Evolutionary conservation across 2,888 invertebrate species (phyloP).

Genomic region (Drosophila limbata): DNA sequence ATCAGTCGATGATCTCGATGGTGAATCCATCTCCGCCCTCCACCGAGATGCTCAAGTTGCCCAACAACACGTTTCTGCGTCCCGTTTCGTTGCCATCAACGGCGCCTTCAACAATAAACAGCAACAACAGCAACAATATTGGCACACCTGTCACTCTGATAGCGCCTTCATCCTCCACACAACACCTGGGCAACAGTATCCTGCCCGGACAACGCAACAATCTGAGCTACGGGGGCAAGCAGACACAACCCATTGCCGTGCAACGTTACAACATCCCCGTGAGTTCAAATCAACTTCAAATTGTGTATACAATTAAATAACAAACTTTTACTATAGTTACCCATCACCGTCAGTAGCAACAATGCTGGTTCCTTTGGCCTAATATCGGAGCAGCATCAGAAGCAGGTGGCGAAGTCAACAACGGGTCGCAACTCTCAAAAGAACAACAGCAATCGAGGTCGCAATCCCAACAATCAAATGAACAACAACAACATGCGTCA

Average conservation of each 20-base stretch:
- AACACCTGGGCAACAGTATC: constrained; percentile 43
- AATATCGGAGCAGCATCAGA: constrained; percentile 62
- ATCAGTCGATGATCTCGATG: constrained; percentile 52
- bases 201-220: constrained; percentile 51
- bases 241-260: constrained; percentile 63
- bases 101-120: constrained; percentile 34
- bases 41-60: constrained; percentile 79
- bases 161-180: constrained; percentile 45
- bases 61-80: constrained; percentile 82
- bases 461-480: constrained; percentile 29
- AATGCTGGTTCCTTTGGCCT: constrained; percentile 49
- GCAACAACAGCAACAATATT: constrained; percentile 37
- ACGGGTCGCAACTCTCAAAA: constrained; percentile 49
- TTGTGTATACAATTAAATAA: not conserved
- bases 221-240: constrained; percentile 40
- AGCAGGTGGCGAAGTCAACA: constrained; percentile 55
- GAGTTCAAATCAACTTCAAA: constrained; percentile 34
- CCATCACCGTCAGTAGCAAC: constrained; percentile 71
- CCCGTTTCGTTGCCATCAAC: constrained; percentile 63
- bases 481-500: constrained; percentile 59
- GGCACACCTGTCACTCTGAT: constrained; percentile 44
- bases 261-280: constrained; percentile 83
- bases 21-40: constrained; percentile 49
- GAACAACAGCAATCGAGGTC: constrained; percentile 37
- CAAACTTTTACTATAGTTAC: constrained; percentile 62